phyloP scores from a whole-genome alignment of 2,113 vertebrate genomes.

The Cyanistes caeruleus region DNA sequence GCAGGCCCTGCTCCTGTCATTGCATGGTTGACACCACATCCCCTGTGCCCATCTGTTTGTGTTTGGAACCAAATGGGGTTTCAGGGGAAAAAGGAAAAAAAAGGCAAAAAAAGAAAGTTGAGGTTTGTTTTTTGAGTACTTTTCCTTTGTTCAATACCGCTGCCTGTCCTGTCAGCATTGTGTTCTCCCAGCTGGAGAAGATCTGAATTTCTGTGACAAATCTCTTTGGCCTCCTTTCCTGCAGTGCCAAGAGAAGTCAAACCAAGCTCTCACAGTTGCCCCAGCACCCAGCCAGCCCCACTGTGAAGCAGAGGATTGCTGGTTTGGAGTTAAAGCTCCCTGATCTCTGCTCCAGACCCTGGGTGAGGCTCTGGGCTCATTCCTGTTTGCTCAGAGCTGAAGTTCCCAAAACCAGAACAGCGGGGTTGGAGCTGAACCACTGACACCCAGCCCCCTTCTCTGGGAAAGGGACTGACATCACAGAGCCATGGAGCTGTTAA shows the following conservation, averaged over 20 bases:
- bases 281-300: rapidly evolving
- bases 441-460: background rate
- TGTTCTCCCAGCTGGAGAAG: background rate
- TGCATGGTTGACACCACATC: background rate
- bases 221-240: background rate
- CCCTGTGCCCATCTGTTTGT: background rate
- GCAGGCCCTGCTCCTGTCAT: rapidly evolving
- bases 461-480: background rate
- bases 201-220: background rate
- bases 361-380: background rate
- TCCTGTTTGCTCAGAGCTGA: background rate
- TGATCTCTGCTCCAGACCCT: background rate
- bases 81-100: rapidly evolving
- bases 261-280: background rate
- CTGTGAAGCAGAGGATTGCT: background rate
- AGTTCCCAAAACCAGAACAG: background rate
- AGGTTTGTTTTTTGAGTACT: background rate
- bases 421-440: background rate
- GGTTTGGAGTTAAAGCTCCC: background rate
- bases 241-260: background rate
- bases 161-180: background rate
- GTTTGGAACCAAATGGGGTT: background rate
- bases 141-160: background rate
- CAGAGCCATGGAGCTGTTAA: background rate
- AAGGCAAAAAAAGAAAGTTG: background rate